Conservation (phyloP, 2,113 vertebrate genomes). For the Dendropsophus ebraccatus region DNA sequence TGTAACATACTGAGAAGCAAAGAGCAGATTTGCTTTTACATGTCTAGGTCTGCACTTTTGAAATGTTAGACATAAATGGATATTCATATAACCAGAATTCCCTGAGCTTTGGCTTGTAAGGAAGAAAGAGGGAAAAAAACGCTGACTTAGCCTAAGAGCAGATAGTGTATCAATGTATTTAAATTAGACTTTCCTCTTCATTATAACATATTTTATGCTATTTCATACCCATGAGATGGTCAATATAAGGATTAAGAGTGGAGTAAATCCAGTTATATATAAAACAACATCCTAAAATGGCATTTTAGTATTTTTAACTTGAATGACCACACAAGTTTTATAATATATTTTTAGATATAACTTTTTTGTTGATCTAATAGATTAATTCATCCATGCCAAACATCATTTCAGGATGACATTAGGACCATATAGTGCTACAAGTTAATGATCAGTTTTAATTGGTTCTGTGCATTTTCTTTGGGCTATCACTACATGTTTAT, state of each 20-base stretch:
- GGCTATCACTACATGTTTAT: too few species aligned
- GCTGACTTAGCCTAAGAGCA: slow-evolving; percentile 36
- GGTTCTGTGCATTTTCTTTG: too few species aligned
- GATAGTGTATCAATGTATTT: slow-evolving; percentile 36
- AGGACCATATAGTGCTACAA: too few species aligned
- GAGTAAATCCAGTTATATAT: neutral
- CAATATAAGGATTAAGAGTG: neutral
- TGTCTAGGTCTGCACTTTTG: slow-evolving; percentile 34
- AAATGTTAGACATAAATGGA: slow-evolving; percentile 49
- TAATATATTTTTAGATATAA: too few species aligned
- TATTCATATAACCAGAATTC: slow-evolving; percentile 39
- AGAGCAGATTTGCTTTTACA: slow-evolving; percentile 42
- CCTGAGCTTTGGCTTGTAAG: slow-evolving; percentile 41
- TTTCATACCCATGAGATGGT: neutral
- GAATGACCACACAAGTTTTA: neutral
- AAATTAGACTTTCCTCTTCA: slow-evolving; percentile 16
- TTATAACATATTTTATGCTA: neutral
- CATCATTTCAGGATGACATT: too few species aligned
- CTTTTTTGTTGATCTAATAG: too few species aligned
- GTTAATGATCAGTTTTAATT: too few species aligned
- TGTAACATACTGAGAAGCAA: slow-evolving; percentile 15
- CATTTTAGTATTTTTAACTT: neutral
- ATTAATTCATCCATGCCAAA: too few species aligned
- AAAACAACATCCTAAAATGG: neutral
- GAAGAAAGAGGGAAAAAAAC: too few species aligned